Evolutionary conservation across 2,797 vertebrate species (phyloP), one percentile per base, ranked within the genome.

Genomic region (Ibycter americanus): DNA sequence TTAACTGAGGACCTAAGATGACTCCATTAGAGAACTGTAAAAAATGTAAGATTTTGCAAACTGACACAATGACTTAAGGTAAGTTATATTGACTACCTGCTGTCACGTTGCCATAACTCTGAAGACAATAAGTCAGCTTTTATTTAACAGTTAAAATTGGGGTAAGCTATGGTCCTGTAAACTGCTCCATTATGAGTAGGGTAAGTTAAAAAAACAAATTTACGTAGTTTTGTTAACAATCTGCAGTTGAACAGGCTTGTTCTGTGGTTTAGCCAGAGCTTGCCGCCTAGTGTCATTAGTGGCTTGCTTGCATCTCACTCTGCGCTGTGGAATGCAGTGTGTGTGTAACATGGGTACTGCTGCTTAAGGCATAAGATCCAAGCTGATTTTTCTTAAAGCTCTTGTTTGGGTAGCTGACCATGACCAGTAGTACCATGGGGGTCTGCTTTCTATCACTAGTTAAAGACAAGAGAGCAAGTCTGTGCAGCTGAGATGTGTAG

Each of bases 341-440:
- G 5, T 58, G 29, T 58, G 23, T 52, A 19, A 23, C 12, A 12
- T 5, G 12, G 11, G 2, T 80, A 6, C 40, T 76, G 21, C n/a
- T 82, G 23, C 54, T 80, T 58, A 22, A 72, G 40, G 20, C 1
- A 0, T 15, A 51, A 76, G 36, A 61, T 40, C 23, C 61, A 44
- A 63, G 40, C 7, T 78, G 15, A 8, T 29, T 62, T 86, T 68
- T 72, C 38, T 23, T 62, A 27, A 65, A 56, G 44, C n/a, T 77
- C 8, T 25, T 62, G 4, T 80, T 80, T 40, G 40, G 8, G 10
- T 58, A 66, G n/a, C 71, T 77, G 59, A 18, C 18, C 0, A 0
- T 63, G 54, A 40, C 22, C 8, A 20, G 32, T 44, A 20, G 32
- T 44, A 22, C 63, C 8, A 1, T 19, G 20, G 14, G 11, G 5